Percentiles rank a stretch among this genome's conserved stretches.
Evolutionary conservation across 2,113 vertebrate genomes (phyloP).

Genomic region (Mirza zaza): DNA sequence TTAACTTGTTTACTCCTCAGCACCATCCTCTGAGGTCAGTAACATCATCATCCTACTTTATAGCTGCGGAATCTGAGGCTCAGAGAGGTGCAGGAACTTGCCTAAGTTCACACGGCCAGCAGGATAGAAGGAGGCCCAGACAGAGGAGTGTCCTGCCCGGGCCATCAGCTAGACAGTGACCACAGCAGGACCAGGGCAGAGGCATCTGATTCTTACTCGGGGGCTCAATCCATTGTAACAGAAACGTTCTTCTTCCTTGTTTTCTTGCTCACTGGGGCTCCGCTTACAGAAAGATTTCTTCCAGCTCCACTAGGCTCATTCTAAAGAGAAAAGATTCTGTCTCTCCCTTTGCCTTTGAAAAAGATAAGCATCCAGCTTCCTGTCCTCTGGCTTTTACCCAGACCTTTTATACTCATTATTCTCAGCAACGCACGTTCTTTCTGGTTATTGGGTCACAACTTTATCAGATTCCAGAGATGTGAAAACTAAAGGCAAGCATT

Average conservation of each 20-base stretch:
- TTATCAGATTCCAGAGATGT: conserved; percentile 49
- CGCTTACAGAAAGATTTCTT: not conserved
- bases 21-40: not conserved
- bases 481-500: not conserved
- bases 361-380: conserved; percentile 50
- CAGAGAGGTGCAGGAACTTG: not conserved
- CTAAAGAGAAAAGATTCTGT: not conserved
- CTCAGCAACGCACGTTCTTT: not conserved
- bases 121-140: not conserved
- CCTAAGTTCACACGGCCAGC: not conserved
- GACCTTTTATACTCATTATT: not conserved
- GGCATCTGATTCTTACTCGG: not conserved
- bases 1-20: not conserved
- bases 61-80: not conserved
- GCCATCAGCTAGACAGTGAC: no score
- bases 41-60: not conserved
- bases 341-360: not conserved
- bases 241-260: not conserved
- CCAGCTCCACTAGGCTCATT: not conserved
- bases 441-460: not conserved
- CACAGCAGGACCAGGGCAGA: not conserved
- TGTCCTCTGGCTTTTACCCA: not conserved
- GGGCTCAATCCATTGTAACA: not conserved
- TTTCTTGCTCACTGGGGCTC: not conserved
- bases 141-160: not conserved